Evolutionary conservation across 2,888 invertebrate species (phyloP), one percentile per base, ranked within the genome.

Genomic region (Ichneumoninae sp.): DNA sequence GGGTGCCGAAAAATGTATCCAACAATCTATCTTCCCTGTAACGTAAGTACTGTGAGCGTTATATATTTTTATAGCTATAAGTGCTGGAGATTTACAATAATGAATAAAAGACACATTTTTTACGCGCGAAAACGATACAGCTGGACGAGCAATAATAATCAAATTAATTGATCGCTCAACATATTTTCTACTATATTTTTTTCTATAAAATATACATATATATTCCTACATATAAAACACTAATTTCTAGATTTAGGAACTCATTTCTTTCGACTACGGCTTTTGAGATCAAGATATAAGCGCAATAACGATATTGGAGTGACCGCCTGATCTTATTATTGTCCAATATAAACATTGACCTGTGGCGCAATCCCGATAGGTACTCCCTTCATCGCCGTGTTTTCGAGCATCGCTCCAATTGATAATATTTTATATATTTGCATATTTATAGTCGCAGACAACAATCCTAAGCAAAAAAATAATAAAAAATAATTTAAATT

Each of bases 281-380:
- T 26, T 13, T 60, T 26, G 13, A 60, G 30, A 60, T 13, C 30
- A 26, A 26, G 10, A 60, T 26, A 57, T 57, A 26, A 26, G 26
- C 54, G 54, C 0, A 60, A 30, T 13, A 13, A 30, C 26, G 22
- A 57, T 8, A 26, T 3, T 26, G 30, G 26, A 13, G 8, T n/a
- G 19, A n/a, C 2, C 54, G 22, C 7, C 30, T 60, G 10, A 30
- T 70, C 7, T 50, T 70, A 70, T 50, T 52, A 50, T 70, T 33
- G 50, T 52, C 16, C 13, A 33, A 54, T 52, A 36, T 50, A 50
- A 50, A 30, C 54, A 70, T 50, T 70, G 70, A 70, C 52, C 70
- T 33, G 70, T 70, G 70, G 30, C 54, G 19, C 50, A 30, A 47
- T 50, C 54, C 50, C 52, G 16, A 69, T 50, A 70, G n/a, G n/a